Evolutionary conservation across 2,888 invertebrate species (phyloP).

Genomic region (Lissocephala sabroskyi): DNA sequence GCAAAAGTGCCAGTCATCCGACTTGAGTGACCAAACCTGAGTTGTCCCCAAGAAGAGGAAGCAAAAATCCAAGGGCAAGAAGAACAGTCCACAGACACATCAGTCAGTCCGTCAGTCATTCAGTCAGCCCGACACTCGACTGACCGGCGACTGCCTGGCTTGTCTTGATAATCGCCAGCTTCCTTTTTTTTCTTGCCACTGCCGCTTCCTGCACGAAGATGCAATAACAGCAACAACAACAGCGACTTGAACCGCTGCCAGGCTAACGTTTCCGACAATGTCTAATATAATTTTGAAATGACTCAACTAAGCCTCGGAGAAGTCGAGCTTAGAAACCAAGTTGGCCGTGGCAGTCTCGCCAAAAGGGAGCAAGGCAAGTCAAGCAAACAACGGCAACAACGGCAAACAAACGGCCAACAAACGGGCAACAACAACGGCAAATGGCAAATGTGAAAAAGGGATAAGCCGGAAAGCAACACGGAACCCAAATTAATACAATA

Average conservation of each 20-base stretch:
- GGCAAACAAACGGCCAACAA: not conserved
- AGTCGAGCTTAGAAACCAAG: slow-evolving; percentile 41
- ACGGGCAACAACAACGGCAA: slow-evolving; percentile 11
- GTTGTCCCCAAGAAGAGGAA: too few relatives aligned
- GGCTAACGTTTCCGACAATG: slow-evolving; percentile 15
- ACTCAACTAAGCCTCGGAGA: slow-evolving; percentile 45
- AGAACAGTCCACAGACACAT: too few relatives aligned
- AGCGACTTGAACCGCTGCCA: too few relatives aligned
- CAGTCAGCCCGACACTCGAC: too few relatives aligned
- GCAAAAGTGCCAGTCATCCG: too few relatives aligned
- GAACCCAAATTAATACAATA: slow-evolving; percentile 72
- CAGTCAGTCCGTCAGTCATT: too few relatives aligned
- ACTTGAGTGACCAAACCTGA: too few relatives aligned
- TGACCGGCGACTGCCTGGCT: too few relatives aligned
- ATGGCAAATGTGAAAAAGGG: too few relatives aligned
- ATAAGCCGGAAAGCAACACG: slow-evolving; percentile 69
- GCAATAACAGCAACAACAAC: too few relatives aligned
- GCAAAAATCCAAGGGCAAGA: too few relatives aligned
- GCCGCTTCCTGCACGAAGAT: slow-evolving; percentile 49
- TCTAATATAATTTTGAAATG: slow-evolving; percentile 60
- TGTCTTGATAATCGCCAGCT: slow-evolving; percentile 55
- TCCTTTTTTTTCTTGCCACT: slow-evolving; percentile 31
- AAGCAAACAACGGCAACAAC: slow-evolving; percentile 15
- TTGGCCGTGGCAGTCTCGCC: not conserved
- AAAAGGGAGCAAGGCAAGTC: too few relatives aligned